Percentiles rank a stretch among this genome's conserved stretches.
phyloP scores from a whole-genome alignment of 2,113 vertebrate species.

The Dascyllus trimaculatus region DNA sequence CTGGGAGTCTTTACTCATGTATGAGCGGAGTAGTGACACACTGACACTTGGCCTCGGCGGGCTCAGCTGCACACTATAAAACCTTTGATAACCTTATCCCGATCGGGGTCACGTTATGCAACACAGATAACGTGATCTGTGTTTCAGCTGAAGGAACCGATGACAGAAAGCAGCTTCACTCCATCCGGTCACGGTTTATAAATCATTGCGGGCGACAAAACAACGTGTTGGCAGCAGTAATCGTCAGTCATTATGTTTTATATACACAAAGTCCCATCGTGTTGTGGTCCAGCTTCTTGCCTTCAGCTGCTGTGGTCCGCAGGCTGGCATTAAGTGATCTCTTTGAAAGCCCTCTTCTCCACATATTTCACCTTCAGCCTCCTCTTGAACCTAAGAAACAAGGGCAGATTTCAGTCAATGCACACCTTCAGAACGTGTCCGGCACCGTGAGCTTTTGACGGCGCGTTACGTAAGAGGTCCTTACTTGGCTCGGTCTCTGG shows the following conservation, averaged over 20 bases:
- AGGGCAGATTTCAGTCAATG: slow-evolving; percentile 5
- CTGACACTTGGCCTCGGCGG: slow-evolving; percentile 23
- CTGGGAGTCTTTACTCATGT: not conserved
- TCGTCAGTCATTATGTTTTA: slow-evolving; percentile 18
- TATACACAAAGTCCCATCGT: slow-evolving; percentile 55
- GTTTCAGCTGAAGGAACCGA: not conserved
- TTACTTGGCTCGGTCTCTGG: slow-evolving; percentile 92
- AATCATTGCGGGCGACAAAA: not conserved
- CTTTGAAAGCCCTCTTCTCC: slow-evolving; percentile 91
- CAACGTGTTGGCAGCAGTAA: not conserved
- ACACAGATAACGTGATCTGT: not conserved
- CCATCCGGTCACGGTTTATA: slow-evolving; percentile 17
- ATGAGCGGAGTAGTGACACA: slow-evolving; percentile 27
- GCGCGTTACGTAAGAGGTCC: slow-evolving; percentile 61
- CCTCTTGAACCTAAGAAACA: slow-evolving; percentile 88
- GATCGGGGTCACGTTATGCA: slow-evolving; percentile 10
- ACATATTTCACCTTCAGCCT: slow-evolving; percentile 90
- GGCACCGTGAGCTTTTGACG: not conserved
- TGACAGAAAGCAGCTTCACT: not conserved
- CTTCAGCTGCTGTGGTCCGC: slow-evolving; percentile 13
- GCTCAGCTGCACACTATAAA: not conserved
- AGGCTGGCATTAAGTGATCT: slow-evolving; percentile 79
- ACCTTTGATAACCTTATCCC: not conserved
- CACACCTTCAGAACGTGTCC: not conserved
- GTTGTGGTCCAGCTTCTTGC: slow-evolving; percentile 9